Evolutionary conservation across 1,140 invertebrate genomes (phyloP), one percentile per base, ranked within the genome.

Genomic region (Anadara kagoshimensis): DNA sequence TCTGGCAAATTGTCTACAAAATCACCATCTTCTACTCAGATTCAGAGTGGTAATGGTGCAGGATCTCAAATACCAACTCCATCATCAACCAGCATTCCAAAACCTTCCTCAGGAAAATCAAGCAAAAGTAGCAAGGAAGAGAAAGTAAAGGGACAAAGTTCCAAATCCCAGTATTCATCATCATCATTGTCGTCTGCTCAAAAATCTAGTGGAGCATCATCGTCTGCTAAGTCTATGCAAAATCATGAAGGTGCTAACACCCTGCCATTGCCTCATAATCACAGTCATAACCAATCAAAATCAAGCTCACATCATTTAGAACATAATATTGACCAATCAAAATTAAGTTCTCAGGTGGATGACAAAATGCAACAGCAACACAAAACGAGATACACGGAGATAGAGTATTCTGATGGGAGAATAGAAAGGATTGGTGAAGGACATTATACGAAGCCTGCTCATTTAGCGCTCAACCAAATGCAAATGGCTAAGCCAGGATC

Each of bases 71-170:
- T 82, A 59, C 81, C 82, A 26, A 84, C 81, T 22, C 76, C 83
- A n/a, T 51, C 62, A n/a, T 75, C 78, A 51, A 79, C 68, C 63
- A 78, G 79, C 71, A 83, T 83, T 81, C 82, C 82, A 73, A 83
- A 83, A 76, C 78, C 81, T 49, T 75, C 76, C 20, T 80, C 82
- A 53, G 76, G 78, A 16, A 85, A 80, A 53, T 69, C 66, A 24
- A 57, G 57, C 45, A 69, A 69, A 41, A 53, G 59, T 53, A 69
- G 53, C 49, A 69, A 79, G 64, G 82, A 82, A 47, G 81, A 80
- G 5, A 83, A 83, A 62, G 62, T 58, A 36, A 80, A 77, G 68
- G 73, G 79, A 43, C 72, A 77, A 59, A 81, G 75, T 64, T 66
- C 61, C 61, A 56, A 53, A 47, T 47, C 71, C 53, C 45, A 69